Evolutionary conservation across 2,113 vertebrate genomes (phyloP).

Genomic region (Pangasianodon hypophthalmus): DNA sequence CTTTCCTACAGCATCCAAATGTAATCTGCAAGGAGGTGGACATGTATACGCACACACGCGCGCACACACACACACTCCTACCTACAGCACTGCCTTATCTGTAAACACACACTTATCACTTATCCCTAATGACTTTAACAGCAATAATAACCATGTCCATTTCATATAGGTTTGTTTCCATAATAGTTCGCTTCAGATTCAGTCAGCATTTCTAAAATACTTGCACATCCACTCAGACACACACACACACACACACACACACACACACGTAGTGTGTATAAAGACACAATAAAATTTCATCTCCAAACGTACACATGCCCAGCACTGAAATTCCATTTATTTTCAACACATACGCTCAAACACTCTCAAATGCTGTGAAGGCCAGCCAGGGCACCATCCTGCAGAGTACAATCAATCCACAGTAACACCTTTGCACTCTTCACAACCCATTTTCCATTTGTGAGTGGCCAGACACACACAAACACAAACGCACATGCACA

Average conservation of each 20-base stretch:
- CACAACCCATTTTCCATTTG: neutral
- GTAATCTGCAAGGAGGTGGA: conserved; percentile 28
- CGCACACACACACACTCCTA: neutral
- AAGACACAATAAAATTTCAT: neutral
- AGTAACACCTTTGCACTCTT: neutral
- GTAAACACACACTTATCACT: conserved; percentile 15
- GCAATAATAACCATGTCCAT: neutral
- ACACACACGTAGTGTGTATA: neutral
- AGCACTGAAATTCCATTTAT: neutral
- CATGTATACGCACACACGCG: conserved; percentile 10
- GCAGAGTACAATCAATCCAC: conserved; percentile 23
- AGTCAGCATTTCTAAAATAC: neutral
- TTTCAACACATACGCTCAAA: neutral
- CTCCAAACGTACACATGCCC: neutral
- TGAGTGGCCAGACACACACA: neutral
- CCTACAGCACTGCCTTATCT: neutral
- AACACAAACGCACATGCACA: neutral
- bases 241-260: neutral
- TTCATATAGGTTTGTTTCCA: neutral
- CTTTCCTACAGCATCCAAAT: conserved; percentile 53
- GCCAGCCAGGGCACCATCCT: conserved; percentile 12
- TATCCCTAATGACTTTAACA: neutral
- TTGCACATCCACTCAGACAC: neutral
- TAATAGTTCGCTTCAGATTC: neutral
- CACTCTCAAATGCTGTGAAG: conserved; percentile 1